Percentiles rank a stretch among this genome's conserved stretches.
phyloP scores from a whole-genome alignment of 2,888 invertebrate species.

The Hemithea aestivaria region DNA sequence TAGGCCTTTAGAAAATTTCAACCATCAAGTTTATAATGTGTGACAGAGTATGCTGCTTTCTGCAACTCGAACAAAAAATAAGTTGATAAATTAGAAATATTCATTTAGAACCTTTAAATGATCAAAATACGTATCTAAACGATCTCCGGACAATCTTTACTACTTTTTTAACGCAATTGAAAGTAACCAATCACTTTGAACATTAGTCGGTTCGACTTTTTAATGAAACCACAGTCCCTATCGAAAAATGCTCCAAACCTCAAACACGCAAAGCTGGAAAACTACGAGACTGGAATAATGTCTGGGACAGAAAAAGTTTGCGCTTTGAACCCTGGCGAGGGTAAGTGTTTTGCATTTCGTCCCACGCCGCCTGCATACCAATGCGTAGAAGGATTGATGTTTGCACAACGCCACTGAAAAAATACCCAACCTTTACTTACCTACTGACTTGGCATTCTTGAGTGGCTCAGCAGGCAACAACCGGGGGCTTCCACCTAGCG shows the following conservation, averaged over 20 bases:
- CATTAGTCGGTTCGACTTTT: constrained; percentile 62
- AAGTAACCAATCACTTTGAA: constrained; percentile 62
- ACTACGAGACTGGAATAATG: constrained; percentile 76
- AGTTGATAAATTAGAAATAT: too few species aligned
- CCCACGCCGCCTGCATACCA: constrained; percentile 69
- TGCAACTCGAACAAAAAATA: too few species aligned
- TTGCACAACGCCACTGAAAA: constrained; percentile 51
- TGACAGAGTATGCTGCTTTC: too few species aligned
- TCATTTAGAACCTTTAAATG: too few species aligned
- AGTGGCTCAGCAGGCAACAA: constrained; percentile 21
- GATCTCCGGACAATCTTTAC: constrained; percentile 20
- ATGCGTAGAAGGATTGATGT: constrained; percentile 72
- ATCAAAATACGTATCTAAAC: too few species aligned
- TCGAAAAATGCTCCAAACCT: constrained; percentile 72
- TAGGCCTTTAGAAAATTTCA: too few species aligned
- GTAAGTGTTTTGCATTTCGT: constrained; percentile 76
- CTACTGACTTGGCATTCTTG: constrained; percentile 26
- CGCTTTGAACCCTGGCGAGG: constrained; percentile 73
- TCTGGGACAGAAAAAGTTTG: constrained; percentile 74
- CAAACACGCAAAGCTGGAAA: constrained; percentile 71
- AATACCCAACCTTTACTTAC: constrained; percentile 40
- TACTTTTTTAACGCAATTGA: constrained; percentile 44
- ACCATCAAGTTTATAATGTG: too few species aligned
- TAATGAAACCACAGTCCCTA: constrained; percentile 64
- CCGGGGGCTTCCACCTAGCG: too few species aligned